Evolutionary conservation across 2,113 vertebrate genomes (phyloP), one percentile per base, ranked within the genome.

Genomic region (Pagrus major): DNA sequence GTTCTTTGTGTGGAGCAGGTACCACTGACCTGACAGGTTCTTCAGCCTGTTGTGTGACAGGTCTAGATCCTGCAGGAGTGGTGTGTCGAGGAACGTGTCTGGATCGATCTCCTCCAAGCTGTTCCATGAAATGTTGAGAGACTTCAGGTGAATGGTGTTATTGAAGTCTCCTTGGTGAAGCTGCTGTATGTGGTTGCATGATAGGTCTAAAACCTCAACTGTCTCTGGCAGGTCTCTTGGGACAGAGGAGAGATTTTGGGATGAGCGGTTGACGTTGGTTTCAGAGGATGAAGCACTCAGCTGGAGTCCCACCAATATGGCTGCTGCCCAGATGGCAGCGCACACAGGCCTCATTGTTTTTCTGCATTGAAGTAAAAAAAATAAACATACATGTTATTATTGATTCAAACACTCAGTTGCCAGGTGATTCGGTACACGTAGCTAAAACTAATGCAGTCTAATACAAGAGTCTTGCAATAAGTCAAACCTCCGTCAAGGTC

Each of bases 111-210:
- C 23, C 0, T 42, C 88, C 69, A 98, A 88, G 58, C 46, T 8
- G 27, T 98, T 98, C 90, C 95, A 81, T 63, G 97, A 96, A 56
- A 97, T 42, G 76, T 96, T 96, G 55, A 98, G 93, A 75, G 93
- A 76, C 76, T 44, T 92, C 29, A 99, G 93, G 8, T 87, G 83
- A 27, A 80, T 51, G 25, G 94, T 90, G 25, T 46, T 76, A 60
- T 41, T 5, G 58, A 97, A 95, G 69, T 96, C 94, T 31, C 91
- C 88, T 25, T 10, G 29, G 41, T 70, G 80, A 41, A 98, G 84
- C 18, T 87, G 79, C 59, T 59, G 81, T 58, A 98, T 97, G 27
- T 42, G 89, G 84, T 99, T 98, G 35, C 80, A 65, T 20, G 97
- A 97, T 33, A 97, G 86, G 91, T 99, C 94, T 37, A 95, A 39